phyloP scores from a whole-genome alignment of 2,113 vertebrate species.

The Callipepla squamata region DNA sequence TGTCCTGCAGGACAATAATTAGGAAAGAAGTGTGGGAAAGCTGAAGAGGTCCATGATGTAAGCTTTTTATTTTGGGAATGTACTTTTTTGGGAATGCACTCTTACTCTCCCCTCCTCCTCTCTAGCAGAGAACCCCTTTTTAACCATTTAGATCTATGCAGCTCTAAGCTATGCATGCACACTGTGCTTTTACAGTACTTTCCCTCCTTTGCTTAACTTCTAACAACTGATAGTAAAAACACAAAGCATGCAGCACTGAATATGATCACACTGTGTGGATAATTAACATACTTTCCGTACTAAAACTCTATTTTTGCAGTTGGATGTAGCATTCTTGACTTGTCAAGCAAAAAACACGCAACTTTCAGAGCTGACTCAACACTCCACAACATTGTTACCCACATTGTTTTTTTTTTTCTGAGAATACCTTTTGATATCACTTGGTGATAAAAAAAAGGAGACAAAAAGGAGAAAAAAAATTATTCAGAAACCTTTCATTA shows the following conservation, averaged over 20 bases:
- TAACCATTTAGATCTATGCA: conserved; percentile 60
- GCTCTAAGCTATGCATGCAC: not conserved
- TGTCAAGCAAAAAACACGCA: not conserved
- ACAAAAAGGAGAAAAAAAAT: not conserved
- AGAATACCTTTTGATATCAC: not conserved
- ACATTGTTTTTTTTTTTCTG: not conserved
- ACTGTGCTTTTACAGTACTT: not conserved
- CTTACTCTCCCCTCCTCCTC: conserved; percentile 68
- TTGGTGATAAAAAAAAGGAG: not conserved
- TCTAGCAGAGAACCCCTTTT: conserved; percentile 59
- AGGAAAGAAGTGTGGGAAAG: conserved; percentile 80
- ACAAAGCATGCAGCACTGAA: rapidly evolving
- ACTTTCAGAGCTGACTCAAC: not conserved
- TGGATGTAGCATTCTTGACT: not conserved
- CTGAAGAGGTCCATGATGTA: conserved; percentile 63
- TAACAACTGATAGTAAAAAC: not conserved
- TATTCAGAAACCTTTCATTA: not conserved
- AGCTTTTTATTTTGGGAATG: conserved; percentile 71
- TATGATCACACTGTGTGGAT: not conserved
- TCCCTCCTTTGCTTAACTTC: not conserved
- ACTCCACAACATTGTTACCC: not conserved
- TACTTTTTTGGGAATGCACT: conserved; percentile 75
- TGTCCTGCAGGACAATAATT: conserved; percentile 71
- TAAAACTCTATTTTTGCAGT: not conserved
- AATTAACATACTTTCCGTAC: not conserved